Conservation (phyloP, 2,888 invertebrate species). For the Pogonocherus hispidulus region DNA sequence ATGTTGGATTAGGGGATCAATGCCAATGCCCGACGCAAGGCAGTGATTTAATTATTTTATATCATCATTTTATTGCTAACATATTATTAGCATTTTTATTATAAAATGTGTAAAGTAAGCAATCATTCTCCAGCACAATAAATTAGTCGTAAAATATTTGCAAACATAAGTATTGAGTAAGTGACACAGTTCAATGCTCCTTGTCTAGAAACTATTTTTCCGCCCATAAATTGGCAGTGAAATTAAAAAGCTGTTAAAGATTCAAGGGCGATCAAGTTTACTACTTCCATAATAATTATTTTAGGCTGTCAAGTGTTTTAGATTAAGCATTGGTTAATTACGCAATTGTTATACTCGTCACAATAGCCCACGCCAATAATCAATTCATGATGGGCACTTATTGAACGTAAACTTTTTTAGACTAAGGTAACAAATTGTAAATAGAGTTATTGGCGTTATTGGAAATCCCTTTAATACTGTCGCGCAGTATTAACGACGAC, state of each 20-base stretch:
- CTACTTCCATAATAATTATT: background rate
- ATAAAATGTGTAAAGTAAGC: conserved; percentile 7
- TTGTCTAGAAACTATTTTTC: background rate
- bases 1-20: too few relatives aligned
- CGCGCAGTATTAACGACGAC: too few relatives aligned
- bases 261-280: background rate
- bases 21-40: too few relatives aligned
- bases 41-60: too few relatives aligned
- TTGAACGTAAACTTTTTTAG: too few relatives aligned
- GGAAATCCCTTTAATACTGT: too few relatives aligned
- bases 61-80: background rate
- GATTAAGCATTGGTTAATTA: background rate
- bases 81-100: conserved; percentile 4
- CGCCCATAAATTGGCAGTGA: conserved; percentile 13
- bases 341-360: background rate
- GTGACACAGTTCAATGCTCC: conserved; percentile 12
- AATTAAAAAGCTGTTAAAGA: conserved; percentile 7
- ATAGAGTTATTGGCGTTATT: too few relatives aligned
- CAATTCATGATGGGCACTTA: too few relatives aligned
- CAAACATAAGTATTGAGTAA: conserved; percentile 6
- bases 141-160: conserved; percentile 12
- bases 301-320: background rate
- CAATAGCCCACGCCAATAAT: too few relatives aligned
- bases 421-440: too few relatives aligned
- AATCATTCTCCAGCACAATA: too few relatives aligned